Evolutionary conservation across 2,797 vertebrate species (phyloP).

Genomic region (Semotilus atromaculatus): DNA sequence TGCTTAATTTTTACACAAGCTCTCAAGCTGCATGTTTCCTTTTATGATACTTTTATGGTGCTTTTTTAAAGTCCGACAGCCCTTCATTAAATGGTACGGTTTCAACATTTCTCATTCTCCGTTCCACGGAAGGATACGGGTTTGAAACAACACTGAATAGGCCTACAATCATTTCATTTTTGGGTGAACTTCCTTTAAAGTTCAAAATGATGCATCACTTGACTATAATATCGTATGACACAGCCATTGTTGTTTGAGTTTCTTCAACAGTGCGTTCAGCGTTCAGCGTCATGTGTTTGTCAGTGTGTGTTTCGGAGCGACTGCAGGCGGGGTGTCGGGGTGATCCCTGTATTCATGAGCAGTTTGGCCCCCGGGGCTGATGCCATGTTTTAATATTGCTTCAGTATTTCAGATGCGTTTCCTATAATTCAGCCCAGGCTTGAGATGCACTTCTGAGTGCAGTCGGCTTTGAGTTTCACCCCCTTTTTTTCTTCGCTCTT

Average conservation of each 20-base stretch:
- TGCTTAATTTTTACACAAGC: constrained; percentile 8
- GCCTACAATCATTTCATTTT: neutral
- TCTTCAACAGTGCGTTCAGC: neutral
- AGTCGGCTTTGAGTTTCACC: constrained; percentile 36
- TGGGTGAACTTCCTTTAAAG: neutral
- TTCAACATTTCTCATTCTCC: neutral
- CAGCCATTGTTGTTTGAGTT: neutral
- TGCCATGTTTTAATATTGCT: constrained; percentile 57
- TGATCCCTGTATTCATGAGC: constrained; percentile 40
- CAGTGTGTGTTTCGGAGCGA: neutral
- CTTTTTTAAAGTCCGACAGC: neutral
- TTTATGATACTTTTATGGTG: neutral
- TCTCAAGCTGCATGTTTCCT: neutral
- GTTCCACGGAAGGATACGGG: fast-evolving
- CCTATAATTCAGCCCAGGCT: constrained; percentile 56
- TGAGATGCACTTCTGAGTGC: constrained; percentile 45
- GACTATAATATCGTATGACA: constrained; percentile 13
- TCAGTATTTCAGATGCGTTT: constrained; percentile 41
- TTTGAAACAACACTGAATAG: neutral
- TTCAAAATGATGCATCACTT: neutral
- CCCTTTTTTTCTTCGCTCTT: neutral
- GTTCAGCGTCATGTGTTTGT: neutral
- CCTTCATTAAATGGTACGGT: neutral
- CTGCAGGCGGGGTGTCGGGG: constrained; percentile 4
- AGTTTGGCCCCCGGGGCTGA: constrained; percentile 47